These are phyloP conservation scores for Stenichneumon culpator DNA, from an alignment of 2,888 invertebrate genomes.

Conservation along the genomic window DNA sequence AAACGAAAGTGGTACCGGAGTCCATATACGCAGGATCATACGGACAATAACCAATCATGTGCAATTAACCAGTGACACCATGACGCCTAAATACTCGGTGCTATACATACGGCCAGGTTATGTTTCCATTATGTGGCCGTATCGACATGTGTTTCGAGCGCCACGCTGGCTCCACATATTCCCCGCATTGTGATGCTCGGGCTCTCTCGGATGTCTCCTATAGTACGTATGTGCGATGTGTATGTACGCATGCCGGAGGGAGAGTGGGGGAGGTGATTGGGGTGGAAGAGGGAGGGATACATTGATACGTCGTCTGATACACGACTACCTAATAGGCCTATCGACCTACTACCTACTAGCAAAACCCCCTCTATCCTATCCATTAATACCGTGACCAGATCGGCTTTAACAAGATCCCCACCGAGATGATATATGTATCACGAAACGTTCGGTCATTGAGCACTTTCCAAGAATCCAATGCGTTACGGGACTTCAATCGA, in stretches of 20 bases:
- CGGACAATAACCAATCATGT: constrained; percentile 84
- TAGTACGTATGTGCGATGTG: constrained; percentile 61
- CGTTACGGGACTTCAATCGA: constrained; percentile 2
- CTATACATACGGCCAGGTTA: constrained; percentile 78
- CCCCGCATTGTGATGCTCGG: constrained; percentile 68
- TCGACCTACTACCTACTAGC: constrained; percentile 66
- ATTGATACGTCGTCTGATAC: constrained; percentile 73
- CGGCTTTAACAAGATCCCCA: constrained; percentile 67
- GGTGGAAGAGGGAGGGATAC: constrained; percentile 59
- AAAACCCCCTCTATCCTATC: constrained; percentile 47
- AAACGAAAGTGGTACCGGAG: constrained; percentile 64
- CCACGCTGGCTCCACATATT: constrained; percentile 68
- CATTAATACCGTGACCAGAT: constrained; percentile 54
- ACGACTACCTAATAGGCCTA: constrained; percentile 77
- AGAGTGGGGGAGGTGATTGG: constrained; percentile 32
- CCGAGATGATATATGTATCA: constrained; percentile 55
- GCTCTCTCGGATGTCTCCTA: constrained; percentile 59
- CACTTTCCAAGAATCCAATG: constrained; percentile 47
- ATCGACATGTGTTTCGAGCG: constrained; percentile 84
- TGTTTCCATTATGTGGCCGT: constrained; percentile 84
- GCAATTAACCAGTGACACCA: constrained; percentile 84
- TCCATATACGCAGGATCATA: constrained; percentile 67
- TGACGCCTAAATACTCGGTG: constrained; percentile 82
- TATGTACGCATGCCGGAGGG: constrained; percentile 42
- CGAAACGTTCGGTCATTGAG: constrained; percentile 38